Conservation (phyloP, 2,797 vertebrate genomes). For the Acipenser transmontanus region DNA sequence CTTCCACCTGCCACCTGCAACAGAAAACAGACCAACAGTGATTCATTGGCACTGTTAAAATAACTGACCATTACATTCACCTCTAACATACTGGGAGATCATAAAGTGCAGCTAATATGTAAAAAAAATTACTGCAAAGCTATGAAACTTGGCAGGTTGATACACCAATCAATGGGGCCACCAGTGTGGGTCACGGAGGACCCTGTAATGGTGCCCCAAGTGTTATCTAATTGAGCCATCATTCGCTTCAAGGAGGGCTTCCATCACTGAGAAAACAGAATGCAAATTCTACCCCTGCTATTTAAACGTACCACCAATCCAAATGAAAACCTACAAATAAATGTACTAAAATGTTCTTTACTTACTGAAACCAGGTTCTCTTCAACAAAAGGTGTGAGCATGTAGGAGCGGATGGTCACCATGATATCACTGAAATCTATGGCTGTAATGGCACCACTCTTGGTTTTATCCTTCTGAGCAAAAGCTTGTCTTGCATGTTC, state of each 20-base stretch:
- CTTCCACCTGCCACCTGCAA: conserved; percentile 84
- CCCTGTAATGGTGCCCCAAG: no score
- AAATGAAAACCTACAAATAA: not conserved
- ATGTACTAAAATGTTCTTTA: conserved; percentile 20
- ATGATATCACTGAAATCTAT: conserved; percentile 95
- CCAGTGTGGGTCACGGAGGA: no score
- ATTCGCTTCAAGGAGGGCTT: not conserved
- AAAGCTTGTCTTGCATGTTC: conserved; percentile 96
- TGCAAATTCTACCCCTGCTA: not conserved
- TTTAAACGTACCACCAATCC: not conserved
- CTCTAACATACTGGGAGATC: no score
- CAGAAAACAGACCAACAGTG: conserved; percentile 16
- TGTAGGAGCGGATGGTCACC: conserved; percentile 91
- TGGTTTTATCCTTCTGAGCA: conserved; percentile 87
- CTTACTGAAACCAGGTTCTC: conserved; percentile 97
- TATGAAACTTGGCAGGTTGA: no score
- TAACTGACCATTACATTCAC: no score
- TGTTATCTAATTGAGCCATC: no score
- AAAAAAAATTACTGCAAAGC: no score
- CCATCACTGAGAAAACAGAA: not conserved
- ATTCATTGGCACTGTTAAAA: no score
- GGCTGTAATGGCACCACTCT: conserved; percentile 83
- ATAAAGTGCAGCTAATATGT: no score
- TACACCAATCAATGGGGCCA: no score
- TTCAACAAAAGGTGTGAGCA: conserved; percentile 93